phyloP scores from a whole-genome alignment of 2,888 invertebrate genomes.

The Drosophila meridiana region DNA sequence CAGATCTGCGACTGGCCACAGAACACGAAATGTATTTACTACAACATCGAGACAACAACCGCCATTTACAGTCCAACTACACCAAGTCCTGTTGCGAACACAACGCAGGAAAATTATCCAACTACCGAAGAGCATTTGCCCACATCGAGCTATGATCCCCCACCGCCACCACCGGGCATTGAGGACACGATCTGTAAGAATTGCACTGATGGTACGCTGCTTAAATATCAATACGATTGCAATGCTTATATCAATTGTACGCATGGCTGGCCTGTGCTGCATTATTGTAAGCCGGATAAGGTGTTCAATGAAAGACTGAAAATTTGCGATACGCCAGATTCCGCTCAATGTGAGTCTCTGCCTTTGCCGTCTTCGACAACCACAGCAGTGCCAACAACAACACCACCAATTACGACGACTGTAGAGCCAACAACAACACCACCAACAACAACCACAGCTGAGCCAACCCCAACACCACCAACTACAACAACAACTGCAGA shows the following conservation, averaged over 20 bases:
- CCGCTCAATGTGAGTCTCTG: slow-evolving; percentile 58
- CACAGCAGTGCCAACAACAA: neutral
- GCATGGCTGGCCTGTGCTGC: slow-evolving; percentile 56
- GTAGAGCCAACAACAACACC: slow-evolving; percentile 26
- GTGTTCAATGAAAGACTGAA: slow-evolving; percentile 57
- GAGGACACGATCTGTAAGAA: slow-evolving; percentile 42
- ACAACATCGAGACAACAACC: slow-evolving; percentile 35
- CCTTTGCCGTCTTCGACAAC: slow-evolving; percentile 51
- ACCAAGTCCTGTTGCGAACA: neutral
- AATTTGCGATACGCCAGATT: slow-evolving; percentile 76
- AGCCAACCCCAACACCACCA: slow-evolving; percentile 27
- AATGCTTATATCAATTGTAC: slow-evolving; percentile 77
- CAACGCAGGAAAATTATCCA: neutral
- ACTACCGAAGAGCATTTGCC: slow-evolving; percentile 12
- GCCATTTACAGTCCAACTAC: slow-evolving; percentile 12
- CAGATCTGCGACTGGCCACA: slow-evolving; percentile 62
- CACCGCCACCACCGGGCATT: slow-evolving; percentile 49
- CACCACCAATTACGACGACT: slow-evolving; percentile 11
- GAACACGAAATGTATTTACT: slow-evolving; percentile 47
- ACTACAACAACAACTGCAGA: neutral
- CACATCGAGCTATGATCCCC: slow-evolving; percentile 50
- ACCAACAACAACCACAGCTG: slow-evolving; percentile 10
- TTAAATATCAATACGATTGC: slow-evolving; percentile 70
- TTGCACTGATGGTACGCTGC: slow-evolving; percentile 35
- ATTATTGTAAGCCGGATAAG: slow-evolving; percentile 63